Evolutionary conservation across 2,797 vertebrate genomes (phyloP).

Genomic region (Balearica regulorum): DNA sequence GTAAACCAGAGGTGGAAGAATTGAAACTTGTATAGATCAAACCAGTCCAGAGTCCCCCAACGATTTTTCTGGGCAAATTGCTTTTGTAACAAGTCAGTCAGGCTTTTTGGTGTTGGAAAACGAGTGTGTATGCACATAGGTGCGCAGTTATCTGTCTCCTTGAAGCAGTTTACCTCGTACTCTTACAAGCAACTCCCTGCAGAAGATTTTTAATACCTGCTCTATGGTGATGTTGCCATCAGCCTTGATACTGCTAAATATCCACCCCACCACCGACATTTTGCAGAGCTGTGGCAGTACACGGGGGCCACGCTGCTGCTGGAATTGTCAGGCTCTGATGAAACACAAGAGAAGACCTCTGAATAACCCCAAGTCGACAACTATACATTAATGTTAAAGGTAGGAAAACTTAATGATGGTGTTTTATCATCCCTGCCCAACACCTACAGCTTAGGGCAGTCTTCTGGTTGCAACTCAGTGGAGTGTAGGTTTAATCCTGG

Average conservation of each 20-base stretch:
- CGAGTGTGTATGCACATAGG: accelerated
- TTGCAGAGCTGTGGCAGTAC: neutral
- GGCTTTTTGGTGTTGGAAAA: neutral
- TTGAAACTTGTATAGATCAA: neutral
- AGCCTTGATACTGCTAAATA: neutral
- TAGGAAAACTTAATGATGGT: neutral
- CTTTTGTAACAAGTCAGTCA: neutral
- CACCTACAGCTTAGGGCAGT: neutral
- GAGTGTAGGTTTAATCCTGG: neutral
- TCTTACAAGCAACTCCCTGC: neutral
- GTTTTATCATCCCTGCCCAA: neutral
- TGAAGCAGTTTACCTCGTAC: neutral
- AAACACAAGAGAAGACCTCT: neutral
- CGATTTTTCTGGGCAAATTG: neutral
- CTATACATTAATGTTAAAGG: neutral
- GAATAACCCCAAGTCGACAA: neutral
- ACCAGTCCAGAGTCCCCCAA: neutral
- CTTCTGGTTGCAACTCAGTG: neutral
- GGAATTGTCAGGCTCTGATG: neutral
- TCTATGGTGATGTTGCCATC: neutral
- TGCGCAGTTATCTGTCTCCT: neutral
- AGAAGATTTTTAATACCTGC: neutral
- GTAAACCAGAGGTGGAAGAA: neutral
- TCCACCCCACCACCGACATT: neutral
- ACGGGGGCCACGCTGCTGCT: accelerated